Conservation (phyloP, 2,113 vertebrate species). For the Mustela lutreola region DNA sequence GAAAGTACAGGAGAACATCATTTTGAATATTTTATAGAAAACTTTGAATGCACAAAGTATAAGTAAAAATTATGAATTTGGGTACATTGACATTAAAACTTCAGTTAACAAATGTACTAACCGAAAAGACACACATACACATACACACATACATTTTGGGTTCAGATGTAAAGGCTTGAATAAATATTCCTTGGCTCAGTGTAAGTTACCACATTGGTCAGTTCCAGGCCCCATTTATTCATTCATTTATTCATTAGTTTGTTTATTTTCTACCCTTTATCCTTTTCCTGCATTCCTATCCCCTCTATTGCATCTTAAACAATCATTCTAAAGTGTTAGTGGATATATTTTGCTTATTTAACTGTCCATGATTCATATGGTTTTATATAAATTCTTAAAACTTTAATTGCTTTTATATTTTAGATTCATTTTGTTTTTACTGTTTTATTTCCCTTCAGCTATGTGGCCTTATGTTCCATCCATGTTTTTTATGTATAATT, state of each 20-base stretch:
- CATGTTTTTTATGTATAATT: neutral
- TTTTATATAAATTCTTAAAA: neutral
- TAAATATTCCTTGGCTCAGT: neutral
- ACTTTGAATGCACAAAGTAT: neutral
- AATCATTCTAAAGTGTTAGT: neutral
- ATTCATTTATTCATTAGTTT: neutral
- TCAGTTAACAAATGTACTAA: neutral
- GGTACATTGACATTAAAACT: neutral
- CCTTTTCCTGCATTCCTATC: neutral
- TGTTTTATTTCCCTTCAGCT: neutral
- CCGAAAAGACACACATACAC: neutral
- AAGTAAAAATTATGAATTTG: neutral
- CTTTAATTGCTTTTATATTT: neutral
- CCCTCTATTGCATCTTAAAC: neutral
- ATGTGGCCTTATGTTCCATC: neutral
- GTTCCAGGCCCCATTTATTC: neutral
- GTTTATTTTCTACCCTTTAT: neutral
- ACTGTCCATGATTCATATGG: neutral
- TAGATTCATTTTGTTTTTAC: neutral
- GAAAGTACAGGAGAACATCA: neutral
- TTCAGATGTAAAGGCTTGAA: neutral
- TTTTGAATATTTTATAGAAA: neutral
- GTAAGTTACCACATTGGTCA: neutral
- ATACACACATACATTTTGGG: neutral
- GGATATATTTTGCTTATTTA: neutral